phyloP scores from a whole-genome alignment of 2,888 invertebrate species.

The Euzetes globulus region DNA sequence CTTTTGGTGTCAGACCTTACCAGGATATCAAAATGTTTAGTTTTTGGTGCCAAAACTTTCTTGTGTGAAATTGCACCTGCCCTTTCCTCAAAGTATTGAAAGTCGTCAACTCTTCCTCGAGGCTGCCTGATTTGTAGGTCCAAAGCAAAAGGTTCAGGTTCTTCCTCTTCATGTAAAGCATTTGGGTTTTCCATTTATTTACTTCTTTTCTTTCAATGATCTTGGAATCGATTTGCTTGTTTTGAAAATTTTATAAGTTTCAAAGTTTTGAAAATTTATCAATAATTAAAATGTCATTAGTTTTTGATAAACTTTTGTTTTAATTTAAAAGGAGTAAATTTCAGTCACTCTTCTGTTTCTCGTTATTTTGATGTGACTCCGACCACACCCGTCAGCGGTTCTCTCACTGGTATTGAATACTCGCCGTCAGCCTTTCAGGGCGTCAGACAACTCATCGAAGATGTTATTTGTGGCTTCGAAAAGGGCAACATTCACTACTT shows the following conservation, averaged over 20 bases:
- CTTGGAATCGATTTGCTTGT: too few species aligned
- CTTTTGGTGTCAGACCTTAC: background rate
- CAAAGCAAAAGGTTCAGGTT: too few species aligned
- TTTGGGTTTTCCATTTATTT: too few species aligned
- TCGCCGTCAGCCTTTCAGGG: slow-evolving; percentile 32
- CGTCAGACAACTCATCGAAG: slow-evolving; percentile 38
- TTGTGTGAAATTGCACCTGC: too few species aligned
- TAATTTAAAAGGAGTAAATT: slow-evolving; percentile 25
- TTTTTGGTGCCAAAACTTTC: background rate
- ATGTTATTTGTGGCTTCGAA: slow-evolving; percentile 40
- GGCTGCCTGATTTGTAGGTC: too few species aligned
- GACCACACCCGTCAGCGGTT: slow-evolving; percentile 13
- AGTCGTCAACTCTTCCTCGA: too few species aligned
- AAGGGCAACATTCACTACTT: slow-evolving; percentile 42
- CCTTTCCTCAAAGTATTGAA: too few species aligned
- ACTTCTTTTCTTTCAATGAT: too few species aligned
- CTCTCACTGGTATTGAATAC: slow-evolving; percentile 1
- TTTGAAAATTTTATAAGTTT: background rate
- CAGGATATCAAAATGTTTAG: background rate
- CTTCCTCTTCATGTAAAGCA: too few species aligned
- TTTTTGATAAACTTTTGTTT: background rate
- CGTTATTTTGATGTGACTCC: slow-evolving; percentile 35
- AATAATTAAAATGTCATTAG: background rate
- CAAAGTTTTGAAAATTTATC: too few species aligned
- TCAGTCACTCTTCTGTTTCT: slow-evolving; percentile 27